Evolutionary conservation across 2,113 vertebrate genomes (phyloP).

Genomic region (Thalassarche chlororhynchos): DNA sequence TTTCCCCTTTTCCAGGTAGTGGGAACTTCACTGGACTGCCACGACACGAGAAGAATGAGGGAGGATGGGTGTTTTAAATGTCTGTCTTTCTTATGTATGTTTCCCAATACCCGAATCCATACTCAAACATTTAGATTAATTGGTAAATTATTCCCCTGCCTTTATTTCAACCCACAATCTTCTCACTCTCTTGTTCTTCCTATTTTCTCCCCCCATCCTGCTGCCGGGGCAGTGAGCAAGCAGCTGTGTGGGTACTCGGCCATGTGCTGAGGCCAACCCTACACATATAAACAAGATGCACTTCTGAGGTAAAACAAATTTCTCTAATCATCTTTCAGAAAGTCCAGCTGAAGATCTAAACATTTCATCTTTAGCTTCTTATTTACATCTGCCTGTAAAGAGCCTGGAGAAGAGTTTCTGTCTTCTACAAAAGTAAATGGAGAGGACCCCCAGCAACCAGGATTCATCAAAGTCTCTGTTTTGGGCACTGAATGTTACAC

Average conservation of each 20-base stretch:
- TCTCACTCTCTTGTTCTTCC: not conserved
- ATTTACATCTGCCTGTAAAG: not conserved
- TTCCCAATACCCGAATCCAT: not conserved
- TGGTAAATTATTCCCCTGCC: not conserved
- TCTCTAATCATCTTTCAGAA: not conserved
- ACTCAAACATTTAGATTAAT: not conserved
- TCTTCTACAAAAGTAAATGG: not conserved
- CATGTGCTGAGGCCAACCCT: not conserved
- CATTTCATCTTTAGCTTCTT: not conserved
- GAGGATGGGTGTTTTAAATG: not conserved
- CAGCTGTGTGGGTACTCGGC: not conserved
- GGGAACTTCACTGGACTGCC: too few species aligned
- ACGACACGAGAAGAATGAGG: not conserved
- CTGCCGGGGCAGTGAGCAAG: not conserved
- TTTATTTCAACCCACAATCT: not conserved
- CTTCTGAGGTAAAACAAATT: not conserved
- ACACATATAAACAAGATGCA: not conserved
- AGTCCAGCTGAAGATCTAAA: not conserved
- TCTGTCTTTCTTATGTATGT: not conserved
- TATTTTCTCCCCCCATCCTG: not conserved
- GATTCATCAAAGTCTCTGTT: not conserved
- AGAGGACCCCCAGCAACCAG: not conserved
- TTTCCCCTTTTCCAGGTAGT: too few species aligned
- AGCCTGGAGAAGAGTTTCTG: not conserved
- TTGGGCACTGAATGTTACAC: not conserved